A percentile compares a stretch with the other conserved stretches of the same genome.
Conservation (phyloP, 2,888 invertebrate species). For the Drosophila gaucha region DNA sequence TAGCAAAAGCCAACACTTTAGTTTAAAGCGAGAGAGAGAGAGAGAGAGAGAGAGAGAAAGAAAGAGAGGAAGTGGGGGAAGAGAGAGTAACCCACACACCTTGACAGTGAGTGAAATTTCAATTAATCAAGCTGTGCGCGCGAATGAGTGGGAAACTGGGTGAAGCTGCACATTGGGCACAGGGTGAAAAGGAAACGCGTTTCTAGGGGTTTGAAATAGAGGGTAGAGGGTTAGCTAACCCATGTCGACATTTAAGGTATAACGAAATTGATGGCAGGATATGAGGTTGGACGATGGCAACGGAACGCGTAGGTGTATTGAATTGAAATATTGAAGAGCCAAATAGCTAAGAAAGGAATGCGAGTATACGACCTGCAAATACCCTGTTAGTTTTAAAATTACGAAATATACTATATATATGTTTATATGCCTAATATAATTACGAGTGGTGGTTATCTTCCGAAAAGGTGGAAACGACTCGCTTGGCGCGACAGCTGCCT, state of each 20-base stretch:
- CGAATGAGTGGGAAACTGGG: constrained; percentile 24
- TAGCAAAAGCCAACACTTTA: constrained; percentile 43
- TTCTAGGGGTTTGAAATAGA: background rate
- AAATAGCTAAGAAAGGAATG: background rate
- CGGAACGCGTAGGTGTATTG: constrained; percentile 22
- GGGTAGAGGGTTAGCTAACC: constrained; percentile 13
- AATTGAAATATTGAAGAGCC: constrained; percentile 37
- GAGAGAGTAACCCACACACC: constrained; percentile 18
- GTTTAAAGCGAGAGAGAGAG: constrained; percentile 23
- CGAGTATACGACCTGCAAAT: background rate
- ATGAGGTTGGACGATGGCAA: constrained; percentile 13
- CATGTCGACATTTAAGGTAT: constrained; percentile 48
- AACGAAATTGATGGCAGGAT: constrained; percentile 45
- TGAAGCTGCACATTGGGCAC: constrained; percentile 34
- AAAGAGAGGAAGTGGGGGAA: background rate
- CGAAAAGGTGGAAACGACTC: background rate
- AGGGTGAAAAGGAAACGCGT: constrained; percentile 37
- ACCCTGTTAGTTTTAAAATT: constrained; percentile 3
- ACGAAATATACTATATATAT: background rate
- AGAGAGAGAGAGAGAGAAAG: background rate
- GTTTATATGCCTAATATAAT: too few species aligned
- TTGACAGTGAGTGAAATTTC: constrained; percentile 76
- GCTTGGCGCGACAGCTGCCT: background rate
- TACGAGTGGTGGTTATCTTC: too few species aligned
- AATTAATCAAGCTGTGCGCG: constrained; percentile 66